A percentile compares a stretch with the other conserved stretches of the same genome.
phyloP scores from a whole-genome alignment of 1,140 invertebrate species.

The Zelostemma sp. region DNA sequence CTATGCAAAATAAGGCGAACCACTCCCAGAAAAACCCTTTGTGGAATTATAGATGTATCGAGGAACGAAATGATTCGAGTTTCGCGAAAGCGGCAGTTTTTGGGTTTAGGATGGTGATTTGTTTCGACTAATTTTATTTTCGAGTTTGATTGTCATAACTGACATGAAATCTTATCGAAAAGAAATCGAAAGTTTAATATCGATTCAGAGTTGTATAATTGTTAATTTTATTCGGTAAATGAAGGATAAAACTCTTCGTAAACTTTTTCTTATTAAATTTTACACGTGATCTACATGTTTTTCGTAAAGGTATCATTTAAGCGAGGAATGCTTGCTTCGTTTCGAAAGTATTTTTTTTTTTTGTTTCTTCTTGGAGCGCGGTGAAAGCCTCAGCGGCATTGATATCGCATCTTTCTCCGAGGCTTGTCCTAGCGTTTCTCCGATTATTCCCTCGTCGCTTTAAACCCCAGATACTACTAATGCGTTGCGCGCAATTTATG shows the following conservation, averaged over 20 bases:
- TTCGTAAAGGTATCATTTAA: background rate
- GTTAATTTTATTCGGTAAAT: too few species aligned
- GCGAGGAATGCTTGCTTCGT: background rate
- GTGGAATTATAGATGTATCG: conserved; percentile 12
- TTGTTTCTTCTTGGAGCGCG: background rate
- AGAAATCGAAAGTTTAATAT: too few species aligned
- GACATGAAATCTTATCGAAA: background rate
- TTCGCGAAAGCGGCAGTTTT: too few species aligned
- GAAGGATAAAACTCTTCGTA: too few species aligned
- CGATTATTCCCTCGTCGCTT: background rate
- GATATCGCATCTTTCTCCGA: background rate
- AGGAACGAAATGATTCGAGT: too few species aligned
- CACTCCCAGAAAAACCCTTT: conserved; percentile 29
- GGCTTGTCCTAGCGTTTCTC: conserved; percentile 2
- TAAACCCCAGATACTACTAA: background rate
- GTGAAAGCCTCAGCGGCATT: conserved; percentile 1
- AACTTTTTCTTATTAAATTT: too few species aligned
- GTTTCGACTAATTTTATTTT: too few species aligned
- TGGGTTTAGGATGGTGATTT: too few species aligned
- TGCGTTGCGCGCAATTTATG: conserved; percentile 1
- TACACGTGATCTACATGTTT: too few species aligned
- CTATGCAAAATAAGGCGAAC: conserved; percentile 45
- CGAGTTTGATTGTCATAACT: too few species aligned
- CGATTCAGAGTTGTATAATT: too few species aligned
- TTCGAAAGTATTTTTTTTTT: background rate